Conservation (phyloP, 2,797 vertebrate genomes). For the Apodemus agrarius region DNA sequence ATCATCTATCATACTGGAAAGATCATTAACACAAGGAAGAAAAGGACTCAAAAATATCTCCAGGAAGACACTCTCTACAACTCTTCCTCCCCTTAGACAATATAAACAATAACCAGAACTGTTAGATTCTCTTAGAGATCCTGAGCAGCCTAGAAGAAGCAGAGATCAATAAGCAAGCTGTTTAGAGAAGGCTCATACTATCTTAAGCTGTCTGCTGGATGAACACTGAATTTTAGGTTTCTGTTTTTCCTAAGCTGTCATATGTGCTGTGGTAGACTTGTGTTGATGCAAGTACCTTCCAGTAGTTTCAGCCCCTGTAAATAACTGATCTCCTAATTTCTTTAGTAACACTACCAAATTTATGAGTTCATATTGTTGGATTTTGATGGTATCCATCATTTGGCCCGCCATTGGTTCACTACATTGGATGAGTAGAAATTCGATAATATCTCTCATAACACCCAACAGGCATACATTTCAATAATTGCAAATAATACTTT, state of each 20-base stretch:
- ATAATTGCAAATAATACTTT: conserved; percentile 12
- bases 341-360: too few relatives aligned
- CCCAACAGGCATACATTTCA: neutral
- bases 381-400: too few relatives aligned
- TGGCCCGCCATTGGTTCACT: neutral
- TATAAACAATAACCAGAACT: neutral
- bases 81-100: too few relatives aligned
- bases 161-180: neutral
- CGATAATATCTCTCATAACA: neutral
- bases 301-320: neutral
- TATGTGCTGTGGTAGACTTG: neutral
- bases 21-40: neutral
- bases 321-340: neutral
- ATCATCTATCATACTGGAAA: too few relatives aligned
- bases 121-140: too few relatives aligned
- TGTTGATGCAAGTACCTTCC: too few relatives aligned
- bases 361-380: too few relatives aligned
- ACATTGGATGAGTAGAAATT: too few relatives aligned
- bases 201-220: neutral
- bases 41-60: neutral
- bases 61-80: neutral
- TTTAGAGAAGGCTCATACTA: neutral
- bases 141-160: neutral
- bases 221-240: too few relatives aligned
- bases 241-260: too few relatives aligned